phyloP scores from a whole-genome alignment of 64 coral and sea anemone genomes.

The Stichodactyla helianthus region DNA sequence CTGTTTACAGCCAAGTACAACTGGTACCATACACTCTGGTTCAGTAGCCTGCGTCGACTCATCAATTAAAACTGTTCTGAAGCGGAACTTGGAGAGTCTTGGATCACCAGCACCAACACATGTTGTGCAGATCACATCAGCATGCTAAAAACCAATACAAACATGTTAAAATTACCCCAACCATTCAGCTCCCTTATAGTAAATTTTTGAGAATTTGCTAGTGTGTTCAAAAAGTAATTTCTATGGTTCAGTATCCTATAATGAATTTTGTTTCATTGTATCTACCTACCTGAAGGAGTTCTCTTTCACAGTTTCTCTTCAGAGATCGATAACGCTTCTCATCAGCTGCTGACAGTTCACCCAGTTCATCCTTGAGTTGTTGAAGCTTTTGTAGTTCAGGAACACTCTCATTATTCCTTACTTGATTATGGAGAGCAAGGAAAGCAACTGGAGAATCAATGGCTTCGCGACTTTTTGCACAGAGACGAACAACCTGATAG shows the following conservation, averaged over 20 bases:
- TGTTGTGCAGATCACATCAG: slow-evolving; percentile 97
- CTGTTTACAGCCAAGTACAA: slow-evolving; percentile 93
- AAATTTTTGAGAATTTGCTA: no score
- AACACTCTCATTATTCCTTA: slow-evolving; percentile 97
- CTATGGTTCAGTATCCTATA: no score
- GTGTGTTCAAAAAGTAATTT: no score
- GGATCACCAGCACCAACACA: slow-evolving; percentile 98
- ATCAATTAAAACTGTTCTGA: slow-evolving; percentile 93
- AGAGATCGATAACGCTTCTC: slow-evolving; percentile 95
- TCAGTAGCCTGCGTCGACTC: slow-evolving; percentile 98
- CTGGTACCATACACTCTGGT: slow-evolving; percentile 99
- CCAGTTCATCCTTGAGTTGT: slow-evolving; percentile 94
- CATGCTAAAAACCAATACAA: slow-evolving; percentile 49
- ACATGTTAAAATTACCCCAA: not conserved
- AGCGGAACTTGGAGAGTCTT: slow-evolving; percentile 94
- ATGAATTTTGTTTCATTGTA: no score
- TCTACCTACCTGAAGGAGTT: slow-evolving; percentile 74
- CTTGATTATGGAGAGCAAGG: slow-evolving; percentile 97
- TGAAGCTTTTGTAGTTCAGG: slow-evolving; percentile 97
- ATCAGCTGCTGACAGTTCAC: slow-evolving; percentile 94
- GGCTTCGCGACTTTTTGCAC: slow-evolving; percentile 98
- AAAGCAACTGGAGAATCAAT: slow-evolving; percentile 97
- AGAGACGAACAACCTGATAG: slow-evolving; percentile 90
- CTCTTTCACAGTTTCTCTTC: slow-evolving; percentile 97
- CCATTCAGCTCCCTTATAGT: not conserved